A percentile compares a stretch with the other conserved stretches of the same genome.
Conservation (phyloP, 2,797 vertebrate genomes). For the Rhinatrema bivittatum region DNA sequence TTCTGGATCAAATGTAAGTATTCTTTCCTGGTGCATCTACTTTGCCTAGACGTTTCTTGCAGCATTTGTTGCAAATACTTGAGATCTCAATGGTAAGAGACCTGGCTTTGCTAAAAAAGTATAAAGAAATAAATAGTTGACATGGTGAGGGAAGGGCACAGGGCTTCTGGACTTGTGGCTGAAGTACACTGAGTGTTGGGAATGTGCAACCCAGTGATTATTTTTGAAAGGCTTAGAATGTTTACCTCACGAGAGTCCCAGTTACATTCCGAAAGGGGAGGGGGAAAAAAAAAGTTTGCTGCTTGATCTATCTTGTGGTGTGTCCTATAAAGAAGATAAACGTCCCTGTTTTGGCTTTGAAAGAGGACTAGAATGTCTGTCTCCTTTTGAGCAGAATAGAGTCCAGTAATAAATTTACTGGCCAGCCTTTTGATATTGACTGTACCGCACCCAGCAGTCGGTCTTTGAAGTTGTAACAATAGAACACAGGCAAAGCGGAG, state of each 20-base stretch:
- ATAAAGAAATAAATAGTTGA: no score
- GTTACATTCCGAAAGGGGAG: constrained; percentile 45
- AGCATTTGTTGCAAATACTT: no score
- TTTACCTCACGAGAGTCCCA: constrained; percentile 43
- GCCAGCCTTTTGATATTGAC: constrained; percentile 63
- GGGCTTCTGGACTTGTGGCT: constrained; percentile 42
- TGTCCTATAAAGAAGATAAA: constrained; percentile 68
- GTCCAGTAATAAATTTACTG: constrained; percentile 67
- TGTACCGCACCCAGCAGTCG: constrained; percentile 58
- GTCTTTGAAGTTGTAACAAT: constrained; percentile 70
- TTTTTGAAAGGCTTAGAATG: constrained; percentile 62
- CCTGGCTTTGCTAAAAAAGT: no score
- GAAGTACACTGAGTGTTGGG: constrained; percentile 51
- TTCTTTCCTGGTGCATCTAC: no score
- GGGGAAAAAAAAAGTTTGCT: constrained; percentile 45
- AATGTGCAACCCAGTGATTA: constrained; percentile 51
- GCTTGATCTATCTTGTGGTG: constrained; percentile 53
- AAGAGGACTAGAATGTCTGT: constrained; percentile 47
- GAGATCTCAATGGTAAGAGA: no score
- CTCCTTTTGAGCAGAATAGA: constrained; percentile 61
- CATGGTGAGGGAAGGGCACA: constrained; percentile 23
- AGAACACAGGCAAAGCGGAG: constrained; percentile 45
- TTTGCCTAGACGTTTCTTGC: no score
- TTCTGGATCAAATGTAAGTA: no score
- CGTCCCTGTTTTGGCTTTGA: constrained; percentile 52